Evolutionary conservation across 1,140 invertebrate species (phyloP), one percentile per base, ranked within the genome.

Genomic region (Drosophila pandora): DNA sequence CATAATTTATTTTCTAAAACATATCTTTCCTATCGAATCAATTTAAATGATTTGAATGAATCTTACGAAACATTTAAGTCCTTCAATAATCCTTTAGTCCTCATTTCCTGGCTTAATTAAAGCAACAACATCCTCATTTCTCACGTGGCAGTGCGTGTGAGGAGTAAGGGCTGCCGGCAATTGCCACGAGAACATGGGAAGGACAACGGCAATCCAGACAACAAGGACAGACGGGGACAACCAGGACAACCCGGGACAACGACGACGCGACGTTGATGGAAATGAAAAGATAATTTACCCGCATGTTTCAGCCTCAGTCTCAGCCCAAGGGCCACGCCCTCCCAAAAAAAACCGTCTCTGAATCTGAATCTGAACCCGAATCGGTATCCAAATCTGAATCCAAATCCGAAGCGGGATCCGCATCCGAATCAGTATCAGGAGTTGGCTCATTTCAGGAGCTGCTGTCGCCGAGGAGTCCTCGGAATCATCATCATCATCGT

Each of bases 201-300:
- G 60, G 54, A 77, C 55, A 52, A 43, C 71, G 59, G 30, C 41
- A 45, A 21, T 47, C 43, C 43, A 47, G 43, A 47, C 49, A 53
- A 25, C 41, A 39, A 49, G 57, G 13, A 52, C 22, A 43, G 23
- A 28, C 25, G 25, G 25, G 25, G 43, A 47, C 49, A 43, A 25
- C 34, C 30, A 49, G 57, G 13, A 52, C n/a, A 43, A 39, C 25
- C 34, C 30, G 41, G 57, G 13, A 52, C n/a, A 43, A 39, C 25
- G 63, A 54, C 34, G 8, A 45, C 53, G 47, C 49, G 48, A 52
- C 54, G 62, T 74, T 87, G 77, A 78, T 76, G 79, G 79, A 87
- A 88, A 83, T 87, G 79, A 87, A 88, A 88, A 88, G 83, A 87
- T 87, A 87, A 87, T 87, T 87, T 83, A 87, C 83, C 83, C 83